Base-by-base conservation (phyloP, 2,113 vertebrate genomes). In the Brachyhypopomus occidentalis region DNA sequence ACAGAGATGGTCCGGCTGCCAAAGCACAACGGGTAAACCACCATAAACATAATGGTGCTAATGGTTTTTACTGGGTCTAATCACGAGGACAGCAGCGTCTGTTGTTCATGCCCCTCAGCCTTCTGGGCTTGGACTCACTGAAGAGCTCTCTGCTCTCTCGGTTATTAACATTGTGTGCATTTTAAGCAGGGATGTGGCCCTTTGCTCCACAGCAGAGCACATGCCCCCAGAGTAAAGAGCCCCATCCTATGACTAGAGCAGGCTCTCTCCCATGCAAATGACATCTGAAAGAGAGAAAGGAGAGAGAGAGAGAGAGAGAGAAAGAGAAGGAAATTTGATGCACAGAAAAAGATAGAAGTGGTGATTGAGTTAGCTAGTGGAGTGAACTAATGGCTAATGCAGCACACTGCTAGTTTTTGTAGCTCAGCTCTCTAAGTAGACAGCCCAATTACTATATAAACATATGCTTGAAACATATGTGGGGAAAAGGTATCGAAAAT, bases 261-360 rank as follows among this genome's bases (percentile, higher is more conserved):
- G 5, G 69, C 69, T 60, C 36, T 72, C 72, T 62, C 12, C 27
- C 69, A 72, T 72, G 78, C 69, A 30, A 72, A 63, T 79, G 22
- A 72, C 69, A 72, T n/a, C 30, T 25, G 25, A 67, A 45, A 63
- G 62, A 75, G 38, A 34, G 22, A 34, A 48, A 36, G 11, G 45
- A 34, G 48, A 64, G 36, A n/a, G 22, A 30, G 25, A 25, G 59
- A 27, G 48, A 19, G 25, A 62, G 27, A 62, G 73, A 62, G 52
- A 62, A 30, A 62, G 30, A 3, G 41, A 12, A 52, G 45, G 7
- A 52, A 52, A 52, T 52, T 12, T 12, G 12, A 2, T 14, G 45
- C 1, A 52, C 45, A 59, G 17, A 20, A 52, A 52, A 52, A 52
- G 41, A 63, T 30, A 9, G 30, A 16, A 36, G 8, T 59, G 66